Evolutionary conservation across 2,797 vertebrate genomes (phyloP), one percentile per base, ranked within the genome.

Genomic region (Cygnus olor): DNA sequence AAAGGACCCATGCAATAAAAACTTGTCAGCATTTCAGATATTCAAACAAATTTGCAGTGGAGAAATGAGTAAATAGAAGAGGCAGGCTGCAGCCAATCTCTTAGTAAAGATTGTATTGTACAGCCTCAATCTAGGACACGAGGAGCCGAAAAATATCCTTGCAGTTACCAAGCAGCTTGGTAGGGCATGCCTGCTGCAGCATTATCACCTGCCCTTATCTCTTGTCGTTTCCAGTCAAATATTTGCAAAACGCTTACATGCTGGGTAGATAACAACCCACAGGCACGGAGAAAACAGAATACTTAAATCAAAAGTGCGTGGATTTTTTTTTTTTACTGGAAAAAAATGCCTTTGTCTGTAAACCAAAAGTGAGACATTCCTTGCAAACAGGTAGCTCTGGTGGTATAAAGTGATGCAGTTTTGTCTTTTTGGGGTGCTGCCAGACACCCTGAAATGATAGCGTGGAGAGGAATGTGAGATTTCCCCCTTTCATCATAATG

Each of bases 401-500:
- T 74, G 80, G 72, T 51, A 93, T 79, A 60, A 65, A 91, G 63
- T 1, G 70, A 91, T 88, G 58, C 14, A 11, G 84, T 74, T 94
- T 47, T 93, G 81, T 76, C 76, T 89, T 91, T 77, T 73, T 93
- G 92, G 87, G 79, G 63, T 94, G 79, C 91, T 92, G 94, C 85
- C 94, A 96, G 90, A 69, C 72, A 94, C 69, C 54, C 79, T 81
- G 90, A 92, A 96, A 95, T 90, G 86, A 96, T 18, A 95, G 88
- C n/a, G 87, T 14, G 45, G 84, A 93, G 81, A 95, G 94, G 96
- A 95, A 96, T 96, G 91, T 65, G 34, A 94, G 76, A 96, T 97
- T 89, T 82, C 61, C 81, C 91, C 58, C 94, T 95, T 96, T 95
- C 93, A 96, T 94, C 95, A 95, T 94, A 85, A 95, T 93, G 88